Conservation (phyloP, 2,888 invertebrate genomes). For the Drosophila pseudotalamancana region DNA sequence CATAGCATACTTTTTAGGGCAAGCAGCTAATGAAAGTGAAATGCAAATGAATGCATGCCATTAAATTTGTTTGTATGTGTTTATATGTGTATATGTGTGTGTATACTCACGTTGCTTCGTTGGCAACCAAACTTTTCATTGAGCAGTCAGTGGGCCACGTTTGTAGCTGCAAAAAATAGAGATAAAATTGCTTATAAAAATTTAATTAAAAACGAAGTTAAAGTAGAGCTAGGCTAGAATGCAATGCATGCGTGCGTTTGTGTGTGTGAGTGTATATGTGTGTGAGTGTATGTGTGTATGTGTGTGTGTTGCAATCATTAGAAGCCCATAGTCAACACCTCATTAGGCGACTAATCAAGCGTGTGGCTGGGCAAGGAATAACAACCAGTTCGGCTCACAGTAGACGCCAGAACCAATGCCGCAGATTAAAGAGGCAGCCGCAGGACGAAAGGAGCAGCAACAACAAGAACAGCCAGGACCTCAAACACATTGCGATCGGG, state of each 20-base stretch:
- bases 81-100: neutral
- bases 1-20: conserved; percentile 20
- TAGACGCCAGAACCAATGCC: conserved; percentile 27
- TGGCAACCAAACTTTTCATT: conserved; percentile 73
- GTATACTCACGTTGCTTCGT: conserved; percentile 66
- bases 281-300: conserved; percentile 12
- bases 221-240: conserved; percentile 17
- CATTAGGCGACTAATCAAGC: conserved; percentile 83
- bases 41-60: conserved; percentile 14
- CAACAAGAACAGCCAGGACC: conserved; percentile 32
- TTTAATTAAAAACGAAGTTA: conserved; percentile 37
- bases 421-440: conserved; percentile 49
- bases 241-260: conserved; percentile 9
- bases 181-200: conserved; percentile 26
- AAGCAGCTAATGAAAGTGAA: conserved; percentile 38
- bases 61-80: neutral
- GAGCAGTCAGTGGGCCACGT: conserved; percentile 50
- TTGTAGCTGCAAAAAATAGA: conserved; percentile 36
- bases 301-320: conserved; percentile 54
- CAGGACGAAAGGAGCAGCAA: conserved; percentile 25
- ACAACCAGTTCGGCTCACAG: conserved; percentile 59
- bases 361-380: conserved; percentile 67
- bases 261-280: conserved; percentile 4
- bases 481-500: conserved; percentile 27
- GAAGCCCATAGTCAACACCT: conserved; percentile 75